phyloP scores from a whole-genome alignment of 2,113 vertebrate genomes.

The Rhinichthys klamathensis region DNA sequence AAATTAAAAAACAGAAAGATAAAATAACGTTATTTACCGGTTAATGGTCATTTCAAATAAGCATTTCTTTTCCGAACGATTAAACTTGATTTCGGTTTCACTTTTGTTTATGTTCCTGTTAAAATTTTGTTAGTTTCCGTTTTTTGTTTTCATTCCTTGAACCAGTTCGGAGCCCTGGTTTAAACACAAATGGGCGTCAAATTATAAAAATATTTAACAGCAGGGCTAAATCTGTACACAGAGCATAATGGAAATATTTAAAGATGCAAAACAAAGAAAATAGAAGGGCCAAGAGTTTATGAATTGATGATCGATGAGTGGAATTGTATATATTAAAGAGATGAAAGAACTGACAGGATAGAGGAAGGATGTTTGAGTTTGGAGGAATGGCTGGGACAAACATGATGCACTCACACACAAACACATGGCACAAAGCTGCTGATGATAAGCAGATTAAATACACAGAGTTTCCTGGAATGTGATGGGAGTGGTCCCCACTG shows the following conservation, averaged over 20 bases:
- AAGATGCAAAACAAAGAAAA: background rate
- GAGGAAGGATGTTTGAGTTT: constrained; percentile 24
- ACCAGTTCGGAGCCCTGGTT: background rate
- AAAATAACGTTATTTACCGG: background rate
- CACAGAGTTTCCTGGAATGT: constrained; percentile 72
- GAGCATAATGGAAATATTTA: background rate
- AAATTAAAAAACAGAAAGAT: background rate
- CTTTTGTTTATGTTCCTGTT: no score
- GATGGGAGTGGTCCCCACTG: constrained; percentile 61
- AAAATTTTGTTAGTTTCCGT: background rate
- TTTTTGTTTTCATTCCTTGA: background rate
- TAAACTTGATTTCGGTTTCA: no score
- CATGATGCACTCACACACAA: constrained; percentile 48
- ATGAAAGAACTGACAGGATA: constrained; percentile 27
- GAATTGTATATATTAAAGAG: background rate
- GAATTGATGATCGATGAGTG: constrained; percentile 10
- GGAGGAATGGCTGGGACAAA: constrained; percentile 48
- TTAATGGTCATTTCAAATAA: background rate
- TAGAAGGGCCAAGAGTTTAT: background rate
- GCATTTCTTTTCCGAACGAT: background rate
- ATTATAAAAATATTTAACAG: background rate
- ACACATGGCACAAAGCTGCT: constrained; percentile 67
- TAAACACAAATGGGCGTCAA: background rate
- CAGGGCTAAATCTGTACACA: background rate
- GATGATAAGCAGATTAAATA: constrained; percentile 76